A percentile compares a stretch with the other conserved stretches of the same genome.
phyloP scores from a whole-genome alignment of 2,797 vertebrate genomes.

The Adelosebastes latens region DNA sequence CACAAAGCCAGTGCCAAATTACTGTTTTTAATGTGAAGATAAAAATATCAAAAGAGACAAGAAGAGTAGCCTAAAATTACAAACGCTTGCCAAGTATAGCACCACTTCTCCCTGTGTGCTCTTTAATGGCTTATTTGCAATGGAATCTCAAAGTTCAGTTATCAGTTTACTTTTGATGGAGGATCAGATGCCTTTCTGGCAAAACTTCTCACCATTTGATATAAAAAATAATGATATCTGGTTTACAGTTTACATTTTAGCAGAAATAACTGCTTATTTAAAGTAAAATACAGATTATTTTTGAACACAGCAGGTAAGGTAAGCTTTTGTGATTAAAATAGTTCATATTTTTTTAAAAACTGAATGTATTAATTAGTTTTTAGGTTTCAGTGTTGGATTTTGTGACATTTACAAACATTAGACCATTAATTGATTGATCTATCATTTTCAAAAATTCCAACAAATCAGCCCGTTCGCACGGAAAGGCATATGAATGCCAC shows the following conservation, averaged over 20 bases:
- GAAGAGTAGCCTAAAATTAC: slow-evolving; percentile 24
- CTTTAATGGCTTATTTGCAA: slow-evolving; percentile 11
- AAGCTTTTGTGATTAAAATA: neutral
- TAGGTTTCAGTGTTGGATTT: neutral
- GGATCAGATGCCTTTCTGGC: neutral
- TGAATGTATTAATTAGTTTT: neutral
- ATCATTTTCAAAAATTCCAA: neutral
- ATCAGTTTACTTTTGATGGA: slow-evolving; percentile 12
- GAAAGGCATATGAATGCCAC: no score
- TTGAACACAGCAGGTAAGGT: neutral
- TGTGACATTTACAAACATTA: neutral
- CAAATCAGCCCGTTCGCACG: no score
- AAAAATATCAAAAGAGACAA: slow-evolving; percentile 56
- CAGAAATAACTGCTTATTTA: neutral
- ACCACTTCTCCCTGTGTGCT: neutral
- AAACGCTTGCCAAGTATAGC: slow-evolving; percentile 23
- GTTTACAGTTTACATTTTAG: neutral
- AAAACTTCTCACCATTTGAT: neutral
- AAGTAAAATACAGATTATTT: neutral
- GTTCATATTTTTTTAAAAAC: neutral
- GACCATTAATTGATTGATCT: neutral
- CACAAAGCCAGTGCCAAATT: slow-evolving; percentile 54
- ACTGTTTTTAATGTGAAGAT: slow-evolving; percentile 35
- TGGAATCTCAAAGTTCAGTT: neutral
- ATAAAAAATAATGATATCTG: neutral